Conservation (phyloP, 2,797 vertebrate genomes). For the Coluber constrictor region DNA sequence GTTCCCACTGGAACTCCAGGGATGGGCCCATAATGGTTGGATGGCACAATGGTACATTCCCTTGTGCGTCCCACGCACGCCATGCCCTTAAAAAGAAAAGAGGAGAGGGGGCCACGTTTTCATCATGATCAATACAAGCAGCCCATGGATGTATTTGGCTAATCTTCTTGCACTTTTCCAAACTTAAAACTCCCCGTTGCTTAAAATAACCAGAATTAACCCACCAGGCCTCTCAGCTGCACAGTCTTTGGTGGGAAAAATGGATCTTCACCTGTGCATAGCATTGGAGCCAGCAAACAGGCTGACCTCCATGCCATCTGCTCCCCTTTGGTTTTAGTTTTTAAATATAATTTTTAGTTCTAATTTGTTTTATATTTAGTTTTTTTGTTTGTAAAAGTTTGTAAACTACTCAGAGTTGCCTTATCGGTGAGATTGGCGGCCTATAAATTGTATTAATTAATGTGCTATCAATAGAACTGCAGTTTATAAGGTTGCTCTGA, state of each 20-base stretch:
- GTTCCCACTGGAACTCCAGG: constrained; percentile 93
- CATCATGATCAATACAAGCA: fast-evolving
- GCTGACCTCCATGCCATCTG: not conserved
- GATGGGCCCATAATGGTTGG: constrained; percentile 92
- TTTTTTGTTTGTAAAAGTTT: not conserved
- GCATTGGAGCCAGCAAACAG: not conserved
- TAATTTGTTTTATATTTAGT: not conserved
- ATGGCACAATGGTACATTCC: constrained; percentile 96
- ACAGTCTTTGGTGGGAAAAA: too few relatives aligned
- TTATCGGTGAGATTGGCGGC: not conserved
- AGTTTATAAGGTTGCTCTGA: not conserved
- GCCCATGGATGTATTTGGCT: not conserved
- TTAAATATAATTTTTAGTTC: not conserved
- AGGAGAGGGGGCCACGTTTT: not conserved
- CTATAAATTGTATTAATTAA: not conserved
- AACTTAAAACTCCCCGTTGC: not conserved
- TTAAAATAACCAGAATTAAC: not conserved
- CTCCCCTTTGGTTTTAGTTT: not conserved
- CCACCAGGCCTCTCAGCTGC: too few relatives aligned
- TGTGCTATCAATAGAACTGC: not conserved
- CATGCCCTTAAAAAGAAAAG: constrained; percentile 83
- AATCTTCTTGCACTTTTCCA: not conserved
- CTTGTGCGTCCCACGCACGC: constrained; percentile 94
- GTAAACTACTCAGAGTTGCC: too few relatives aligned
- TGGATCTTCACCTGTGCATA: not conserved